Evolutionary conservation across 2,113 vertebrate species (phyloP).

Genomic region (Otolemur garnettii): DNA sequence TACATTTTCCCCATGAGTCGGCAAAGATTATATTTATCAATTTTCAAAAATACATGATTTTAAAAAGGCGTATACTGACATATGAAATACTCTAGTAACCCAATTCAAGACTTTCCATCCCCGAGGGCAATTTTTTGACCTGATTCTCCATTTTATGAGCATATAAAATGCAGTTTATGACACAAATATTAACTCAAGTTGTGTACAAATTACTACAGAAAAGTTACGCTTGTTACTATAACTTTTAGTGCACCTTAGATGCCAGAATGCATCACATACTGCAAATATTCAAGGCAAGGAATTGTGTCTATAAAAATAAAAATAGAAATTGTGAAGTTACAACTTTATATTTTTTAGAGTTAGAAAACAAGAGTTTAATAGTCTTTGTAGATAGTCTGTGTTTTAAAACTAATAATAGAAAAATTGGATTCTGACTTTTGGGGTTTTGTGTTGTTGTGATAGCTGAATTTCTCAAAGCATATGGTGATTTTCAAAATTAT

Average conservation of each 20-base stretch:
- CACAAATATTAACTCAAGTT: slow-evolving; percentile 67
- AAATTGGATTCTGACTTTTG: slow-evolving; percentile 81
- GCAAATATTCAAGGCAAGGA: slow-evolving; percentile 73
- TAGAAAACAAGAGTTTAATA: slow-evolving; percentile 63
- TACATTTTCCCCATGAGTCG: background rate
- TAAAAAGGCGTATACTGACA: background rate
- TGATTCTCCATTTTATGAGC: background rate
- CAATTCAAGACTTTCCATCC: background rate
- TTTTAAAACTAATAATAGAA: slow-evolving; percentile 83
- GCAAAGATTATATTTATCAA: background rate
- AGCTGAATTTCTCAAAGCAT: slow-evolving; percentile 87
- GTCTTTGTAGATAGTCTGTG: slow-evolving; percentile 72
- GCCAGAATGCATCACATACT: slow-evolving; percentile 75
- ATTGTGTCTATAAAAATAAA: slow-evolving; percentile 81
- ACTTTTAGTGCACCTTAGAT: slow-evolving; percentile 80
- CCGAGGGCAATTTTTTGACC: background rate
- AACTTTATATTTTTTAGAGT: slow-evolving; percentile 81
- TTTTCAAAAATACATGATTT: background rate
- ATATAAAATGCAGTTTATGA: background rate
- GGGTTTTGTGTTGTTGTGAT: slow-evolving; percentile 74
- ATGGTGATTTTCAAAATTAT: slow-evolving; percentile 88
- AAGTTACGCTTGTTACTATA: slow-evolving; percentile 83
- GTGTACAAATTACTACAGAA: slow-evolving; percentile 70
- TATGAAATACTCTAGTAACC: background rate
- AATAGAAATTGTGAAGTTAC: slow-evolving; percentile 82